Base-by-base conservation (phyloP, 2,797 vertebrate species). In the Pangasius larnaudii region DNA sequence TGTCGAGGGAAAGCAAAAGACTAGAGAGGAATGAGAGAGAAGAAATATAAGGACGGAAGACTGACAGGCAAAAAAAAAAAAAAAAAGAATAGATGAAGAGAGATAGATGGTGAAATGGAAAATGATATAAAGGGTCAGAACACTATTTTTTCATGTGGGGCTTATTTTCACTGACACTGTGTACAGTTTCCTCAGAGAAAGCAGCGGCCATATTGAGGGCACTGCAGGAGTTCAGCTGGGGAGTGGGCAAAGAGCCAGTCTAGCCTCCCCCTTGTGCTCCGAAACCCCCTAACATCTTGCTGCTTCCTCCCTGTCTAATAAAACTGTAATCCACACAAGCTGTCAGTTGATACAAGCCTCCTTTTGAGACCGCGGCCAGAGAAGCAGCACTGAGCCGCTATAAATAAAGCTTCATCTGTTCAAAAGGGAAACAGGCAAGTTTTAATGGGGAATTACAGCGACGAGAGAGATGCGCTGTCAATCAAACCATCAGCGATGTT, bases 251-350 rank as follows among this genome's bases (percentile, higher is more conserved):
- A 86, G 92, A 27, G 95, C 95, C 96, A 96, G 93, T 90, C 87
- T 88, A 92, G 89, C 90, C 91, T 92, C 92, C 80, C 93, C 90
- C 92, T 93, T 92, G 92, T 94, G 93, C 94, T 95, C 92, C 94
- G 93, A 95, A 95, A 92, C 94, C 93, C 95, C 95, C 92, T 91
- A 95, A 95, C 95, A 96, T 96, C 95, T 96, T 96, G 96, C 94
- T 90, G 94, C 95, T 94, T 96, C 94, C 94, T 96, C 94, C 92
- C 94, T 93, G 93, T 95, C 94, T 96, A 96, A 97, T 95, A 96
- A 96, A 95, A 95, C 94, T 91, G 92, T 96, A 96, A 96, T 96
- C 96, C 96, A 95, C 95, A 96, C 96, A 96, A 97, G 96, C 96
- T 96, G 96, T 96, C 95, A 96, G 95, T 96, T 96, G 95, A 96